phyloP scores from a whole-genome alignment of 2,888 invertebrate species.

The Protonemura montana region DNA sequence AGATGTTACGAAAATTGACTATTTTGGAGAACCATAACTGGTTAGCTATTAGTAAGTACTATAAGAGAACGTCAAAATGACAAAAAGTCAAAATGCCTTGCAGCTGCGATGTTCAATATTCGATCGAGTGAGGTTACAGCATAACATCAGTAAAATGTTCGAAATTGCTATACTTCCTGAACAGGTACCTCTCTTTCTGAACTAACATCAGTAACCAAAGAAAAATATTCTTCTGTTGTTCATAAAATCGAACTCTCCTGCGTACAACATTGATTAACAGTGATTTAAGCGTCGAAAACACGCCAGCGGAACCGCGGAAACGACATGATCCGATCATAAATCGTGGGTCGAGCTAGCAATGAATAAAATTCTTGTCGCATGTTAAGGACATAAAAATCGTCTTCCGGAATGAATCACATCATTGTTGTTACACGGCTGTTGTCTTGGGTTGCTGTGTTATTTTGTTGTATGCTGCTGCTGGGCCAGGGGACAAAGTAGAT shows the following conservation, averaged over 20 bases:
- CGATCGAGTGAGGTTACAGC: too few species aligned
- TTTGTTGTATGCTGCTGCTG: not conserved
- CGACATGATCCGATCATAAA: not conserved
- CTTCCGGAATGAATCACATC: slow-evolving; percentile 4
- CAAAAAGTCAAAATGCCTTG: too few species aligned
- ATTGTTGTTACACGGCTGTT: not conserved
- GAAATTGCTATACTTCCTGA: too few species aligned
- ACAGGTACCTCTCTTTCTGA: too few species aligned
- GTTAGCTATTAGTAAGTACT: too few species aligned
- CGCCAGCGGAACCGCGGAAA: not conserved
- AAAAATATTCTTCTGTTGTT: not conserved
- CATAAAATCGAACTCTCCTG: not conserved
- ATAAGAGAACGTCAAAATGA: too few species aligned
- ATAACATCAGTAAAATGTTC: too few species aligned
- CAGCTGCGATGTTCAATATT: too few species aligned
- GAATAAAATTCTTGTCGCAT: not conserved
- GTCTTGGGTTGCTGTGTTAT: not conserved
- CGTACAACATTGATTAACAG: not conserved
- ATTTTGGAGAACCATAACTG: too few species aligned
- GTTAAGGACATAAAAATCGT: not conserved
- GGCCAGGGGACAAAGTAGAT: not conserved
- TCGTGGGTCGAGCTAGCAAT: not conserved
- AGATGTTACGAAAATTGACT: too few species aligned
- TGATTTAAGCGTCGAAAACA: not conserved
- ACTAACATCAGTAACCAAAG: not conserved